Base-by-base conservation (phyloP, 2,888 invertebrate species). In the Scaptomyza polygonia region DNA sequence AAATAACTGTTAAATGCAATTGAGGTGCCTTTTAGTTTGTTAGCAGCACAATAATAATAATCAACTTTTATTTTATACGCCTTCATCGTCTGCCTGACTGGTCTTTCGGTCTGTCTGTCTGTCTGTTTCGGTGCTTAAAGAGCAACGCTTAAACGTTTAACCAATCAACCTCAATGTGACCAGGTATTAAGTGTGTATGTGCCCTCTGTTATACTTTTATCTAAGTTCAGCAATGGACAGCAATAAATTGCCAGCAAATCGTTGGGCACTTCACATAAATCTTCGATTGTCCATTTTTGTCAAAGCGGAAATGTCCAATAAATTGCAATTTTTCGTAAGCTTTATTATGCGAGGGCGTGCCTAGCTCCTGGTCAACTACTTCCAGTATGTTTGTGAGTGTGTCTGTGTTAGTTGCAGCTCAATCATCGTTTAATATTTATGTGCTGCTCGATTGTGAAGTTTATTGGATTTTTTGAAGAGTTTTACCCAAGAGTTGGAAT, bases 281-380 rank as follows among this genome's bases (percentile, higher is more conserved):
- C 84, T 88, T 83, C 67, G 55, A 70, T 49, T 88, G 84, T 88
- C 89, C 79, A 79, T 63, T 84, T 87, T 76, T 80, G 80, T 73
- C 72, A 74, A 61, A 56, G 63, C 79, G 88, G 88, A 89, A 88
- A 88, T 77, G 81, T 74, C 81, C 90, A 88, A 88, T 88, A 88
- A 89, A 88, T 89, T 89, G 89, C 88, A 89, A 88, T 89, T 89
- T 89, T 88, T 78, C 66, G 63, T 72, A 88, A 85, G 86, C 86
- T 88, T 86, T 76, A n/a, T 75, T 66, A 25, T 62, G 56, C 16
- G 34, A n/a, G 34, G 52, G 62, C 27, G 42, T 36, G 48, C 43
- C 18, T 16, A 16, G 16, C 45, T 40, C 43, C 49, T 62, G 29
- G 25, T 34, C 12, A 18, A 39, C 42, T 42, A 42, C 42, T 21